Evolutionary conservation across 2,113 vertebrate genomes (phyloP), one percentile per base, ranked within the genome.

Genomic region (Neodon shergylaensis): DNA sequence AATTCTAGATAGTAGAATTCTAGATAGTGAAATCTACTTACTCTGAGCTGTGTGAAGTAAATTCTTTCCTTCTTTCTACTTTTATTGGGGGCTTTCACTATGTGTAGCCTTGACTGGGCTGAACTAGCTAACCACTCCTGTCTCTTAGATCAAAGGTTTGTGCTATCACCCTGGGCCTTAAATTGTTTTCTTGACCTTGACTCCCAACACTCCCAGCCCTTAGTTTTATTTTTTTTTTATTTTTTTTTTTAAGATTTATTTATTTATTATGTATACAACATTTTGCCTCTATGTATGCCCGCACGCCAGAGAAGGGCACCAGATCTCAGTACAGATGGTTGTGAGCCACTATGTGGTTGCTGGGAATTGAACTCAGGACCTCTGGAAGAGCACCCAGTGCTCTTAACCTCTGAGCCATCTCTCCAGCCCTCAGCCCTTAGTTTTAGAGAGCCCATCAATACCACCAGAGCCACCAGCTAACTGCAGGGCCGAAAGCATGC

Each of bases 351-450:
- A n/a, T n/a, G n/a, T n/a, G n/a, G n/a, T n/a, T n/a, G n/a, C n/a
- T n/a, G n/a, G n/a, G n/a, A n/a, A n/a, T n/a, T n/a, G n/a, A n/a
- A n/a, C n/a, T n/a, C n/a, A n/a, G n/a, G n/a, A n/a, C n/a, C n/a
- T n/a, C n/a, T n/a, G n/a, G n/a, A n/a, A n/a, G n/a, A n/a, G n/a
- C n/a, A n/a, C n/a, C n/a, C n/a, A n/a, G n/a, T n/a, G n/a, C n/a
- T n/a, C n/a, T n/a, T n/a, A n/a, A n/a, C n/a, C n/a, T n/a, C n/a
- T n/a, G n/a, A n/a, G n/a, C n/a, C n/a, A n/a, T n/a, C n/a, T n/a
- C n/a, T n/a, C 17, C 22, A 4, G 4, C 7, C 1, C 49, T 49
- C 22, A 4, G 4, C 7, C 1, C 49, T 49, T 2, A 66, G 11
- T 9, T 24, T 82, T 31, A 49, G 42, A 36, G 36, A 88, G 81